These are phyloP conservation scores for Brachyhypopomus occidentalis DNA, from an alignment of 2,113 vertebrate species.

Conservation along the genomic window DNA sequence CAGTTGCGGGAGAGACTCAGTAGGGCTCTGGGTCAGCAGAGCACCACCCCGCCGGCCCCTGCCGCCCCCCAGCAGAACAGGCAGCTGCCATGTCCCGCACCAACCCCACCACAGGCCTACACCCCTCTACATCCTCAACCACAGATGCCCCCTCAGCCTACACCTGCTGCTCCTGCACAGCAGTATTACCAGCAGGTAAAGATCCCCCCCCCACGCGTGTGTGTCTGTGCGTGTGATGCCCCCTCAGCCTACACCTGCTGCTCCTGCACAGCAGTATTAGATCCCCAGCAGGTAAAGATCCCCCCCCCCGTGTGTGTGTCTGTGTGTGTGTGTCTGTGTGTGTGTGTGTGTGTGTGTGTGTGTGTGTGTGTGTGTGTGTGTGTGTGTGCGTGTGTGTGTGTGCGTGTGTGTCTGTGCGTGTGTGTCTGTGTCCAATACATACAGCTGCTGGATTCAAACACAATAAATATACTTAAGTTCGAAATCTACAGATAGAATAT, in stretches of 20 bases:
- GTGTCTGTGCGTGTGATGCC: too few relatives aligned
- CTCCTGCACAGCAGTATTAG: constrained; percentile 68
- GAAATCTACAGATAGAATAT: too few relatives aligned
- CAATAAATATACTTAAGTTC: too few relatives aligned
- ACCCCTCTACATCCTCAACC: constrained; percentile 60
- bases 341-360: too few relatives aligned
- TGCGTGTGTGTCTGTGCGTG: too few relatives aligned
- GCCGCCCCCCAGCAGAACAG: constrained; percentile 58
- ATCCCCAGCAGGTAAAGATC: constrained; percentile 68
- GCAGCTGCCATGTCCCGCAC: constrained; percentile 59
- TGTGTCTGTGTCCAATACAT: too few relatives aligned
- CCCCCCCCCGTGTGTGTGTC: neutral
- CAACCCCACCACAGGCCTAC: constrained; percentile 57
- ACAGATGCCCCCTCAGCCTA: constrained; percentile 38
- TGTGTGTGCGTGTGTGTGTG: too few relatives aligned
- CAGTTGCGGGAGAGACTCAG: constrained; percentile 86
- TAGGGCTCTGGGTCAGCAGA: constrained; percentile 82
- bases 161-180: constrained; percentile 46
- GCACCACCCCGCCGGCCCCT: constrained; percentile 49
- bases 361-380: too few relatives aligned
- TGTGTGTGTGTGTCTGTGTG: too few relatives aligned
- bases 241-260: constrained; percentile 43
- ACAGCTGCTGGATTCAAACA: too few relatives aligned
- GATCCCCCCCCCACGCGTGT: neutral
- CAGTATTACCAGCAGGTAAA: constrained; percentile 76